These are phyloP conservation scores for Zaprionus nigranus DNA, from an alignment of 1,140 invertebrate species.

Conservation along the genomic window DNA sequence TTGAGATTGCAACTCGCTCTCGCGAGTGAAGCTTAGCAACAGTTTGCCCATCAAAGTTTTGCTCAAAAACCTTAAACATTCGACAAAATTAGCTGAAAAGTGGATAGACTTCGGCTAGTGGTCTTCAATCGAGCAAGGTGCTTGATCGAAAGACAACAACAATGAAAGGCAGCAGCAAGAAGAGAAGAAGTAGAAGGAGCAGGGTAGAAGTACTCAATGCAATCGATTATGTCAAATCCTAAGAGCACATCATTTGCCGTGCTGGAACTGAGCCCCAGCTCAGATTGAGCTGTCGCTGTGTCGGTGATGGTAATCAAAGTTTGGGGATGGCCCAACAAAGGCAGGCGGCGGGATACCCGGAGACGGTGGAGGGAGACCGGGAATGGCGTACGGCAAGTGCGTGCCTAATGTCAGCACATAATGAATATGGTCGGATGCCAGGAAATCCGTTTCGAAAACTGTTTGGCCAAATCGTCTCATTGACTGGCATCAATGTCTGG, in stretches of 20 bases:
- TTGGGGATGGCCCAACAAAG: not conserved
- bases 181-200: not conserved
- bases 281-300: constrained; percentile 4
- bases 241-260: constrained; percentile 50
- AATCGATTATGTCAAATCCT: constrained; percentile 62
- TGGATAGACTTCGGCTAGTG: constrained; percentile 8
- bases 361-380: not conserved
- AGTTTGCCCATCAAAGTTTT: not conserved
- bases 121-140: constrained; percentile 26
- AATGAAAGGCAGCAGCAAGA: not conserved
- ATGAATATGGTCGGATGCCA: constrained; percentile 34
- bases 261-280: constrained; percentile 11
- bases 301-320: constrained; percentile 13
- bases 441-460: constrained; percentile 50
- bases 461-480: constrained; percentile 45
- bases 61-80: not conserved
- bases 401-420: constrained; percentile 53
- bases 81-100: constrained; percentile 5
- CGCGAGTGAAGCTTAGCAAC: not conserved
- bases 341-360: not conserved
- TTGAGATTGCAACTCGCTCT: constrained; percentile 25
- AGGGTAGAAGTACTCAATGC: constrained; percentile 31
- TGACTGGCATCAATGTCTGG: constrained; percentile 15
- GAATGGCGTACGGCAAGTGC: constrained; percentile 10
- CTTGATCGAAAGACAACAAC: constrained; percentile 40